These are phyloP conservation scores for Bergia puertoricense DNA, from an alignment of 92 coral and sea anemone species.

Conservation along the genomic window DNA sequence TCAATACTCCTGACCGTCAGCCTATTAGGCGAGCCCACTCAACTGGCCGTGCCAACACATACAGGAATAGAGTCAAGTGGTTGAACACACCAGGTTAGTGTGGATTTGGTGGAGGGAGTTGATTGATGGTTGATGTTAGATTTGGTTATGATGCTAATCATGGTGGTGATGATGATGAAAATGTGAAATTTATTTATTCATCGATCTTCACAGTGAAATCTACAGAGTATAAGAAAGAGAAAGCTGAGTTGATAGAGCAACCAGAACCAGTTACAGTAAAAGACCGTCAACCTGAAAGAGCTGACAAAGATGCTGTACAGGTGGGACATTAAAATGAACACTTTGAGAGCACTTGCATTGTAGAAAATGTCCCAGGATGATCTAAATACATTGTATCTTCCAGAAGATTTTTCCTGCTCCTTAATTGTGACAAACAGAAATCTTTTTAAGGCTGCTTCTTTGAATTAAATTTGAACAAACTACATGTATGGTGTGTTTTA, in stretches of 20 bases:
- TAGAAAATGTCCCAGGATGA: no score
- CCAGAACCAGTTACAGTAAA: conserved; percentile 89
- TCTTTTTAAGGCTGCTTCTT: no score
- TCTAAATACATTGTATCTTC: no score
- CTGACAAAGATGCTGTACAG: conserved; percentile 65
- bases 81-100: conserved; percentile 69
- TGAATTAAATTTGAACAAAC: no score
- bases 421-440: no score
- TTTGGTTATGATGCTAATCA: neutral
- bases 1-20: conserved; percentile 77
- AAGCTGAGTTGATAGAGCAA: conserved; percentile 66
- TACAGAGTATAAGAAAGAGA: conserved; percentile 93
- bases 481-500: no score
- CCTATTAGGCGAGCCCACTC: conserved; percentile 82
- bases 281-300: conserved; percentile 90
- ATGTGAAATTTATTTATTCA: neutral
- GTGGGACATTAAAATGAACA: neutral
- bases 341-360: neutral
- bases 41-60: conserved; percentile 93
- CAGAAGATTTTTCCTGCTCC: no score
- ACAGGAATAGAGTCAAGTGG: conserved; percentile 93
- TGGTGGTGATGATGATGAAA: neutral
- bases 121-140: no score
- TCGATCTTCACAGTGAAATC: conserved; percentile 63
- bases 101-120: neutral